phyloP scores from a whole-genome alignment of 2,888 invertebrate species.

The Diploptera punctata region DNA sequence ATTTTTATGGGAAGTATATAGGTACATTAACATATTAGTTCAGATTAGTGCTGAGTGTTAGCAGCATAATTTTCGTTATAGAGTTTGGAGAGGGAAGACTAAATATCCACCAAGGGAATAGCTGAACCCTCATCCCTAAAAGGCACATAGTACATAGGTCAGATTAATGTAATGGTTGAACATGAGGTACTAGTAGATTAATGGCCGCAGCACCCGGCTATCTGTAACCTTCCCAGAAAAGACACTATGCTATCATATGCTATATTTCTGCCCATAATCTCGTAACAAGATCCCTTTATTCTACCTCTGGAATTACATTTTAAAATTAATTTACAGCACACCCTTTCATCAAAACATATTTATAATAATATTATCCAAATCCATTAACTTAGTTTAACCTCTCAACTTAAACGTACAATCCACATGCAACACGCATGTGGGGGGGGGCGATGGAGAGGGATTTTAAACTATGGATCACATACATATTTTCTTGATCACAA shows the following conservation, averaged over 20 bases:
- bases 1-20: too few relatives aligned
- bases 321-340: too few relatives aligned
- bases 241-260: neutral
- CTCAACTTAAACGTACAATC: too few relatives aligned
- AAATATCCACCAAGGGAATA: slow-evolving; percentile 7
- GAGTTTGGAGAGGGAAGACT: neutral
- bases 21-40: neutral
- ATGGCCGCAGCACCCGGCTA: slow-evolving; percentile 9
- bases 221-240: slow-evolving; percentile 5
- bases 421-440: too few relatives aligned
- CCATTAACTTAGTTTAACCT: too few relatives aligned
- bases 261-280: neutral
- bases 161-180: slow-evolving; percentile 21
- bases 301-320: too few relatives aligned
- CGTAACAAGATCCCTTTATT: too few relatives aligned
- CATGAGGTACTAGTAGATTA: slow-evolving; percentile 10
- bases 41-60: neutral
- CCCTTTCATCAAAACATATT: too few relatives aligned
- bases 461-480: too few relatives aligned
- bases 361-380: too few relatives aligned
- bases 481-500: too few relatives aligned
- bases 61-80: neutral
- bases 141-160: slow-evolving; percentile 15
- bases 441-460: too few relatives aligned
- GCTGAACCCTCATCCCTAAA: slow-evolving; percentile 1